Percentiles rank a stretch among this genome's conserved stretches.
These are phyloP conservation scores for Drosophila subsilvestris DNA, from an alignment of 2,888 invertebrate species.

Conservation along the genomic window DNA sequence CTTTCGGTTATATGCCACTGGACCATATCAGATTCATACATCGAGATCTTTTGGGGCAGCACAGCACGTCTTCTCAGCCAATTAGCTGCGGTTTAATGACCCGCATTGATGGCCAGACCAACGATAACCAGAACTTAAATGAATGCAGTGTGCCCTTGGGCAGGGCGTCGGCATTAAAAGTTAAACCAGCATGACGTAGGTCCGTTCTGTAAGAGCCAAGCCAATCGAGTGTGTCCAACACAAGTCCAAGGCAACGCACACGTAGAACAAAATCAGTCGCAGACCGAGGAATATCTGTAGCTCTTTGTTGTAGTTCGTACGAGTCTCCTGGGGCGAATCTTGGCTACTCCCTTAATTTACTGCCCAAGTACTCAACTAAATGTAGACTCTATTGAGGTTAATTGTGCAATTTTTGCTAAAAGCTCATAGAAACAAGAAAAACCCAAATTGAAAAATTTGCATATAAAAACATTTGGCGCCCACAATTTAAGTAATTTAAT, in stretches of 20 bases:
- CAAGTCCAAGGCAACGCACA: conserved; percentile 24
- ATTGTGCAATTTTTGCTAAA: conserved; percentile 63
- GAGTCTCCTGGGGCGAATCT: no score
- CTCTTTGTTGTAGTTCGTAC: no score
- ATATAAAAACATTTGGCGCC: conserved; percentile 65
- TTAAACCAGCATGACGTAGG: conserved; percentile 42
- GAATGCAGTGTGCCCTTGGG: conserved; percentile 59
- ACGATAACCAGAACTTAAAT: conserved; percentile 53
- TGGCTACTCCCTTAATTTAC: conserved; percentile 9
- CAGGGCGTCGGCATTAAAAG: conserved; percentile 16
- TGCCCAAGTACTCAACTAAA: background rate
- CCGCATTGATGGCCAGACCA: conserved; percentile 22
- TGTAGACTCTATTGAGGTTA: conserved; percentile 62
- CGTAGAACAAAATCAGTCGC: conserved; percentile 24
- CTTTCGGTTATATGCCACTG: no score
- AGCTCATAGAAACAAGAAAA: conserved; percentile 29
- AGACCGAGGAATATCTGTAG: conserved; percentile 2
- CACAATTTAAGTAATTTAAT: conserved; percentile 56
- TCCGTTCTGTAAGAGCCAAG: conserved; percentile 52
- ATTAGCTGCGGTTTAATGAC: conserved; percentile 46
- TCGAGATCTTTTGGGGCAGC: conserved; percentile 21
- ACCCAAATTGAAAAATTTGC: conserved; percentile 55
- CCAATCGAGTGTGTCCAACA: conserved; percentile 19
- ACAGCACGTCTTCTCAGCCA: conserved; percentile 29
- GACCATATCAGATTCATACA: background rate